Percentiles rank a stretch among this genome's conserved stretches.
Conservation (phyloP, 2,113 vertebrate genomes). For the Bungarus multicinctus region DNA sequence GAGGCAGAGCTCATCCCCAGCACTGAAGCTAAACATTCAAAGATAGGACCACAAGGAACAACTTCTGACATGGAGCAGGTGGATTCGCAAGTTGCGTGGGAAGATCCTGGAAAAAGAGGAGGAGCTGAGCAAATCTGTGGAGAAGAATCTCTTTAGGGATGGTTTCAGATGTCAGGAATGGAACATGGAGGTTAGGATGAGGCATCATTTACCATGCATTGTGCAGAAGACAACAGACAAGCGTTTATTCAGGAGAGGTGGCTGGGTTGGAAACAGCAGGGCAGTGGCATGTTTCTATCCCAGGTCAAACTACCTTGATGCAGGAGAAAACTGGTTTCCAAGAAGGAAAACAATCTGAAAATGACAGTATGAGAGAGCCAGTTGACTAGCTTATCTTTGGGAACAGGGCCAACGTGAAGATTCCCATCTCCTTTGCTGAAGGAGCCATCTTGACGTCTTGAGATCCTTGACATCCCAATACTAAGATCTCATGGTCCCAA, state of each 20-base stretch:
- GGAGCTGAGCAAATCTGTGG: constrained; percentile 18
- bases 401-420: background rate
- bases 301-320: rapidly evolving
- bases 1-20: background rate
- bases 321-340: background rate
- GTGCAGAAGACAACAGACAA: rapidly evolving
- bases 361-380: background rate
- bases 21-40: background rate
- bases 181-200: background rate
- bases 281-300: background rate
- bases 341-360: background rate
- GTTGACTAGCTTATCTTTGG: background rate
- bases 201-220: rapidly evolving
- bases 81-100: background rate
- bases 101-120: background rate
- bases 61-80: rapidly evolving
- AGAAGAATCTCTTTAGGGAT: background rate
- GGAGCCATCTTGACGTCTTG: background rate
- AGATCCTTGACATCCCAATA: background rate
- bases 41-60: background rate
- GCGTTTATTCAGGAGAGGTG: background rate
- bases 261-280: background rate
- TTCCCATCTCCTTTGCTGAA: background rate
- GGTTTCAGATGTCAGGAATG: background rate
- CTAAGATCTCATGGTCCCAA: background rate